A percentile compares a stretch with the other conserved stretches of the same genome.
phyloP scores from a whole-genome alignment of 2,797 vertebrate species.

The Amblyraja radiata region DNA sequence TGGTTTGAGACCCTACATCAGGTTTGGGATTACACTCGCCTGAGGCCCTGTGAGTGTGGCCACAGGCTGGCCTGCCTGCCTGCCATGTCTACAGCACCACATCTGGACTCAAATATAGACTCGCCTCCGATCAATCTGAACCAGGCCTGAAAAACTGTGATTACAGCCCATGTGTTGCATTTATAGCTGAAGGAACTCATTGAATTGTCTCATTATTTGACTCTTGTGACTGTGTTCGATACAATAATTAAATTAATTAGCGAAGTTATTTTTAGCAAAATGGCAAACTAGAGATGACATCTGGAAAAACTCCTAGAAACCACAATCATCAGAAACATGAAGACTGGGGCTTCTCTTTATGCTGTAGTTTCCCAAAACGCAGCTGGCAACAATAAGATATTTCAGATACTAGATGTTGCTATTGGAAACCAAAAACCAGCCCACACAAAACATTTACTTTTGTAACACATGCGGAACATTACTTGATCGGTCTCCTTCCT shows the following conservation, averaged over 20 bases:
- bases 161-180: not conserved
- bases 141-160: not conserved
- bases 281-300: not conserved
- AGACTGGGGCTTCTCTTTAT: not conserved
- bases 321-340: not conserved
- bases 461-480: not conserved
- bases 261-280: not conserved
- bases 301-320: not conserved
- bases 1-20: no score
- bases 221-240: not conserved
- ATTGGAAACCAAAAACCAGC: not conserved
- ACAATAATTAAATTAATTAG: not conserved
- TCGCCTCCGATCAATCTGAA: not conserved
- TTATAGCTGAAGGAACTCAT: not conserved
- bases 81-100: not conserved
- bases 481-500: not conserved
- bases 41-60: not conserved
- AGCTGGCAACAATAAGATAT: not conserved
- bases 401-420: not conserved
- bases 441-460: not conserved
- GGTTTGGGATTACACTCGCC: not conserved
- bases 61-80: not conserved
- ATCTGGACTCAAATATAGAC: not conserved
- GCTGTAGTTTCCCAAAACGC: not conserved
- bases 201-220: not conserved